Base-by-base conservation (phyloP, 2,888 invertebrate species). In the Ormyrus nitidulus region DNA sequence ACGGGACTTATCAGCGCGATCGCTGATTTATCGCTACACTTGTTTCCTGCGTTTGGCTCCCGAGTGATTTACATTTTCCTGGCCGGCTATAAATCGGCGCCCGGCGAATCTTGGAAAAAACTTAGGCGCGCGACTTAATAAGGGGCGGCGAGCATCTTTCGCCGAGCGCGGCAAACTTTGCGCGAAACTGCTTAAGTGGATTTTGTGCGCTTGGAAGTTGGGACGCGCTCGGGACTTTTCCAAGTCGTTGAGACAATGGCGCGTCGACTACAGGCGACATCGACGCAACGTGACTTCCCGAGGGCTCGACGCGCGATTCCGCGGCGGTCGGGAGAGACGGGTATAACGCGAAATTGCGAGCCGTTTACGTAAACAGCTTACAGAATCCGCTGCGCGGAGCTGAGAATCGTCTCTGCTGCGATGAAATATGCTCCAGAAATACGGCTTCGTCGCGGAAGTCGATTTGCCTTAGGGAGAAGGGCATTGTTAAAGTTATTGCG, bases 11-110 rank as follows among this genome's bases (percentile, higher is more conserved):
- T 58, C 66, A 49, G 68, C 34, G 51, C 19, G 13, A 70, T 44
- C 53, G 53, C 6, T 51, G 75, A 75, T 75, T 75, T 75, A 75
- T 75, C 74, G 65, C 59, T 49, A 49, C 49, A 49, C 74, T 66
- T 48, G 58, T 58, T 74, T 65, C 56, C 65, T 51, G 6, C 59
- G 51, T 13, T 46, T n/a, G 34, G n/a, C 56, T 46, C 66, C 9
- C 44, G 46, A 13, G 49, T 73, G 72, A 73, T 64, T 73, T 64
- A 73, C 54, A 73, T 64, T 34, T 46, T 46, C 13, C 44, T 19
- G 53, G 34, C 71, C 48, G 53, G 54, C 72, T 54, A 54, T 73
- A 73, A 64, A 73, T 73, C 48, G 5, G 5, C 13, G 59, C 19
- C 19, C 6, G 44, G 54, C 9, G 13, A 54, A 64, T 71, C 61